Conservation (phyloP, 2,113 vertebrate species). For the Microcebus ravelobensis region DNA sequence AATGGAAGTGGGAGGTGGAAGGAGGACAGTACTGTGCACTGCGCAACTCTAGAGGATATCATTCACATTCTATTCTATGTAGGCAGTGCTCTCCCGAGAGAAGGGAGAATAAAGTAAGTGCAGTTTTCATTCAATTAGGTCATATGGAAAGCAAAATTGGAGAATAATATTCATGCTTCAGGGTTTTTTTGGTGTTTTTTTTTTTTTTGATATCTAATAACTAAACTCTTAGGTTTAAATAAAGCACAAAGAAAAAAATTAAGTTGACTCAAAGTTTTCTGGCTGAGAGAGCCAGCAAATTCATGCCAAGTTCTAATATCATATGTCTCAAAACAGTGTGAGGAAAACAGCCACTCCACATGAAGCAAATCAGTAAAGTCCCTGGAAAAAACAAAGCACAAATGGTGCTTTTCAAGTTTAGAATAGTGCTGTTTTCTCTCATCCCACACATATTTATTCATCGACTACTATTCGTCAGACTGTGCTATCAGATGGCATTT, state of each 20-base stretch:
- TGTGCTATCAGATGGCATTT: background rate
- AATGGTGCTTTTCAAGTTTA: background rate
- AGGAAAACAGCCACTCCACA: background rate
- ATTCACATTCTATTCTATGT: background rate
- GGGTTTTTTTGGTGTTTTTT: background rate
- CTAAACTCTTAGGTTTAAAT: slow-evolving; percentile 49
- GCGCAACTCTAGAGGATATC: background rate
- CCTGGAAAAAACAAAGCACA: background rate
- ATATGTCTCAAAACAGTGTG: background rate
- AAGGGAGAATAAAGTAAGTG: background rate
- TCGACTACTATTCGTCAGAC: background rate
- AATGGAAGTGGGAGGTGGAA: background rate
- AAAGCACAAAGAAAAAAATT: slow-evolving; percentile 40
- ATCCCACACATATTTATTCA: background rate
- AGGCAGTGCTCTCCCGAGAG: background rate
- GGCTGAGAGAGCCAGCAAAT: slow-evolving; percentile 5
- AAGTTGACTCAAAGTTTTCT: slow-evolving; percentile 16
- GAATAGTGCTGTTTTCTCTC: background rate
- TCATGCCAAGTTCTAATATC: slow-evolving; percentile 41
- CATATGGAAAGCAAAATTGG: background rate
- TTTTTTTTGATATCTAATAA: slow-evolving; percentile 32
- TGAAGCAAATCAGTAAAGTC: slow-evolving; percentile 22
- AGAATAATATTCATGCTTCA: background rate
- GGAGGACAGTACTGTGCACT: background rate
- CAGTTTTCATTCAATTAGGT: background rate